Percentiles rank a stretch among this genome's conserved stretches.
Conservation (phyloP, 2,797 vertebrate species). For the Tangara arthus region DNA sequence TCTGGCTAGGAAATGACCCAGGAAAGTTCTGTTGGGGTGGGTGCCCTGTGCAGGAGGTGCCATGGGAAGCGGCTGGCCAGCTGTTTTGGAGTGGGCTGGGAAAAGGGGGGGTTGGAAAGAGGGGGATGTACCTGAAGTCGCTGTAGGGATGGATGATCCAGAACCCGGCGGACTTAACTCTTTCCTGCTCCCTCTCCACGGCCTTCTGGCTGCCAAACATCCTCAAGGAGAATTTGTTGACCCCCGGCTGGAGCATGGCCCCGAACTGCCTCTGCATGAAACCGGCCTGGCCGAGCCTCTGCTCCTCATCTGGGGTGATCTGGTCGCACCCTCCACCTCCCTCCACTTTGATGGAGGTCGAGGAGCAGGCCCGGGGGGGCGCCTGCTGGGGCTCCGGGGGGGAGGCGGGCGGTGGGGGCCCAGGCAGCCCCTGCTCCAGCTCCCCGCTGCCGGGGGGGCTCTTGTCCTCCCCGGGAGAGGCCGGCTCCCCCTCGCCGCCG, state of each 20-base stretch:
- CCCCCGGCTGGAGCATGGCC: conserved; percentile 96
- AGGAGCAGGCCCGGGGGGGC: conserved; percentile 76
- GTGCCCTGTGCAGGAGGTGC: neutral
- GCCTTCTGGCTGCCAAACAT: conserved; percentile 99
- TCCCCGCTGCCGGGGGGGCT: conserved; percentile 28
- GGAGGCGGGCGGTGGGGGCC: neutral
- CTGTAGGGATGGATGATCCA: conserved; percentile 99
- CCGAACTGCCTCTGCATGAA: conserved; percentile 98
- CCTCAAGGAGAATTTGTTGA: conserved; percentile 99
- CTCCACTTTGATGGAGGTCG: conserved; percentile 88
- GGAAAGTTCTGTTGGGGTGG: conserved; percentile 13
- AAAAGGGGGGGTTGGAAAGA: neutral
- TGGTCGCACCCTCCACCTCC: conserved; percentile 88
- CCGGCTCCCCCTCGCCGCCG: conserved; percentile 79
- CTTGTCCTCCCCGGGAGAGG: conserved; percentile 62
- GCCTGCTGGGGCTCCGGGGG: conserved; percentile 55
- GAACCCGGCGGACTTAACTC: conserved; percentile 97
- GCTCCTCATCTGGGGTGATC: conserved; percentile 90
- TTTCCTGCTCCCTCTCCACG: conserved; percentile 95
- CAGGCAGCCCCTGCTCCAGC: conserved; percentile 50
- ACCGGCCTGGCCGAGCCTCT: conserved; percentile 86
- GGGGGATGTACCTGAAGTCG: conserved; percentile 92
- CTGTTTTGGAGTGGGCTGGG: neutral
- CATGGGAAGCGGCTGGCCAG: neutral
- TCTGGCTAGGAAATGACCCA: neutral